Evolutionary conservation across 1,140 invertebrate species (phyloP).

Genomic region (Ptiloglossa arizonensis): DNA sequence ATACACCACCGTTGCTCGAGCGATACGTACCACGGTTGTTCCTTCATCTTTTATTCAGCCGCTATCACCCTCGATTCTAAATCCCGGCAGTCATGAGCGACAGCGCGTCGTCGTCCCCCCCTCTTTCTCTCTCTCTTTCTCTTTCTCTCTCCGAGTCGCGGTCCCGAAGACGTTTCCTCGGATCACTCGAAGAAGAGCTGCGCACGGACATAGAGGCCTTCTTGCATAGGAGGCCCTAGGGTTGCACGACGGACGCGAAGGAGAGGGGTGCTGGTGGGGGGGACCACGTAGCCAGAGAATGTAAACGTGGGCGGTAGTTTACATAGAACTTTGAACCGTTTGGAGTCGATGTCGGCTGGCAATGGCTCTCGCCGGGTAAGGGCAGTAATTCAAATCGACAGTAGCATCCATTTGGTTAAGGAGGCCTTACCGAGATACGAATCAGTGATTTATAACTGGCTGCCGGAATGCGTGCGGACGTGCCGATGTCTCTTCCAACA

Average conservation of each 20-base stretch:
- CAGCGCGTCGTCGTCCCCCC: background rate
- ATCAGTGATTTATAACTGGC: constrained; percentile 73
- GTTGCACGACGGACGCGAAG: background rate
- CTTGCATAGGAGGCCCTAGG: constrained; percentile 8
- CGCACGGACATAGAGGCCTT: constrained; percentile 42
- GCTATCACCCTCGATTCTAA: constrained; percentile 37
- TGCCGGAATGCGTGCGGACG: constrained; percentile 71
- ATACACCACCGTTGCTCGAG: constrained; percentile 11
- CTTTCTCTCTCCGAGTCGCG: background rate
- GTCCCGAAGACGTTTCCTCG: constrained; percentile 43
- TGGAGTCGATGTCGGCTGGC: constrained; percentile 58
- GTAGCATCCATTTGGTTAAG: constrained; percentile 71
- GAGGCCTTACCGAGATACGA: constrained; percentile 63
- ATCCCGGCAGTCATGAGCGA: constrained; percentile 36
- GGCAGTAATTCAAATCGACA: constrained; percentile 74
- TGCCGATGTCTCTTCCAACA: constrained; percentile 62
- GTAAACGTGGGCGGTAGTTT: constrained; percentile 71
- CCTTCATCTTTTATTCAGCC: constrained; percentile 53
- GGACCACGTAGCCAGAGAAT: constrained; percentile 45
- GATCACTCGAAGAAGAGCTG: constrained; percentile 43
- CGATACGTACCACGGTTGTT: background rate
- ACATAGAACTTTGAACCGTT: constrained; percentile 69
- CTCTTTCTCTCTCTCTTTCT: background rate
- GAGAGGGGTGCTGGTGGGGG: background rate
- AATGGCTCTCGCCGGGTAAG: constrained; percentile 54